Conservation (phyloP, 35 echinoderm and acorn worm species). For the Lytechinus pictus region DNA sequence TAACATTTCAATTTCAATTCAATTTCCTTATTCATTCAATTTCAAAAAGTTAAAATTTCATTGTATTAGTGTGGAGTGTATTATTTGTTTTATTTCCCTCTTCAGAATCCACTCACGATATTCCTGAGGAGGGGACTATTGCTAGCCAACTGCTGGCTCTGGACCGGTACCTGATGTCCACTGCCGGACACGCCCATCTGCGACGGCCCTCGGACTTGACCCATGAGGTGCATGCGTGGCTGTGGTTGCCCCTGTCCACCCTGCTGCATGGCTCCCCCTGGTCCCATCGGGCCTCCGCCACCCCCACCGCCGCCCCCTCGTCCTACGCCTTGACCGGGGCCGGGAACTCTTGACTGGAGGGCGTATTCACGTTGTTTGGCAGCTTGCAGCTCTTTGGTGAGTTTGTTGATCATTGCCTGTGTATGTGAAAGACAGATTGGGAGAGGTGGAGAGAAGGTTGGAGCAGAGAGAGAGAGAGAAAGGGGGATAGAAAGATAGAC, state of each 20-base stretch:
- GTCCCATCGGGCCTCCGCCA: neutral
- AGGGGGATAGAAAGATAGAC: neutral
- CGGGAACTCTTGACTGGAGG: neutral
- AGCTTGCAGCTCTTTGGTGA: constrained; percentile 31
- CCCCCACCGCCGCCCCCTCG: neutral
- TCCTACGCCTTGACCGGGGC: neutral
- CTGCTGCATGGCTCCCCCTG: neutral
- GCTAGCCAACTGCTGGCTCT: constrained; percentile 70
- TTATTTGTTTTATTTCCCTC: neutral
- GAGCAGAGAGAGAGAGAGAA: neutral
- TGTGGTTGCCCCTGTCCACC: neutral
- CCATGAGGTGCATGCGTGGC: constrained; percentile 43
- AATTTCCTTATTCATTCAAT: too few relatives aligned
- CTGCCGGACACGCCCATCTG: neutral
- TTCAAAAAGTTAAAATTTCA: too few relatives aligned
- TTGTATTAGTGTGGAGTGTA: too few relatives aligned
- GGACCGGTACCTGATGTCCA: constrained; percentile 35
- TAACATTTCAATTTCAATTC: too few relatives aligned
- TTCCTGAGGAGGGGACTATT: constrained; percentile 68
- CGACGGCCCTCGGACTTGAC: neutral
- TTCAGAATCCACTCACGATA: neutral
- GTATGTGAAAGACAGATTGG: neutral
- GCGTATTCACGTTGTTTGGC: constrained; percentile 8
- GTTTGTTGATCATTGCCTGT: constrained; percentile 51
- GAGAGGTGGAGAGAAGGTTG: neutral